Base-by-base conservation (phyloP, 2,888 invertebrate species). In the Lordiphosa andalusiaca region DNA sequence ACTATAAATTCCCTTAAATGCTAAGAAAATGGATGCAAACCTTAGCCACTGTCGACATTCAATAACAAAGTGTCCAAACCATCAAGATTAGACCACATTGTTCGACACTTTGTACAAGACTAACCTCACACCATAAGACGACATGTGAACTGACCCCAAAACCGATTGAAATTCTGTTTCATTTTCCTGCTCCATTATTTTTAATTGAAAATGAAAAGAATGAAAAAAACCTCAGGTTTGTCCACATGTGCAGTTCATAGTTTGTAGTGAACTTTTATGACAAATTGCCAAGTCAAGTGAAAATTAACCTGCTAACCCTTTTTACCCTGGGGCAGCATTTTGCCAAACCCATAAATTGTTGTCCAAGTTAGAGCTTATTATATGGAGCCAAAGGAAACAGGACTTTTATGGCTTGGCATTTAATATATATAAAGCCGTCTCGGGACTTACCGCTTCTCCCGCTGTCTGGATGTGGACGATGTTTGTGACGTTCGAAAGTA, bases 371-470 rank as follows among this genome's bases (percentile, higher is more conserved):
- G 25, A 64, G 61, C 72, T 78, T 65, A 65, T 77, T 77, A 77
- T 77, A 77, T 48, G 5, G 48, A n/a, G 37, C 19, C 19, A 3
- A 19, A 19, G 19, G 19, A 19, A 19, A 19, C 19, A 19, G 4
- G 61, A 60, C 54, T 72, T 76, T 76, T 82, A 82, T 76, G 75
- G 44, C 56, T 53, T 21, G 19, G 19, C 19, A 19, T n/a, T n/a
- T 19, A 19, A 66, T 55, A 36, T 23, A 52, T 44, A 38, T 16
- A 49, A 64, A 25, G 42, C 47, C 55, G 49, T 25, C n/a, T 33
- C 35, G 7, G 7, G 49, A 88, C 90, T 89, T 86, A 91, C 91
- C 91, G 90, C 89, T 90, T 91, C 89, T 91, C 91, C 90, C 90
- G 91, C 75, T 91, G 78, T 23, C 77, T 69, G 6, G 74, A 65